Percentiles rank a stretch among this genome's conserved stretches.
Conservation (phyloP, 64 coral and sea anemone species). For the Porites australiensis region DNA sequence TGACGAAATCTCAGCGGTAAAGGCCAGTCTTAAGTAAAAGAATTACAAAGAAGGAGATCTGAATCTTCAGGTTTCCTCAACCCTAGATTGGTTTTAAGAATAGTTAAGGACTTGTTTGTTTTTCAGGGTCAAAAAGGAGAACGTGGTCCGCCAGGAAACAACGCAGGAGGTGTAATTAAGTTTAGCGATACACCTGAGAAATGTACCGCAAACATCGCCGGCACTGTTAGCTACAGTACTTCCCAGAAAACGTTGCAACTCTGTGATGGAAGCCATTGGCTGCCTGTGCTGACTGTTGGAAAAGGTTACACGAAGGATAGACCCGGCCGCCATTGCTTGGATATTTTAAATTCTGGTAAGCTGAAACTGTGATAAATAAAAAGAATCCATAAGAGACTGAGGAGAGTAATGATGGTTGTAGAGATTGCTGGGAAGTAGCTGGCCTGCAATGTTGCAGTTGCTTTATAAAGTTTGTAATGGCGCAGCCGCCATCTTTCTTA, state of each 20-base stretch:
- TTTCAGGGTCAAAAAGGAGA: constrained; percentile 43
- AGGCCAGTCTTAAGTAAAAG: no score
- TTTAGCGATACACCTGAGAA: constrained; percentile 52
- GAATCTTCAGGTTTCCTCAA: no score
- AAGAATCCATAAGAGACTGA: no score
- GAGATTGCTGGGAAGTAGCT: background rate
- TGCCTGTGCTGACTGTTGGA: constrained; percentile 14
- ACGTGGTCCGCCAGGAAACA: background rate
- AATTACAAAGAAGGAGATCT: no score
- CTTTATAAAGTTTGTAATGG: no score
- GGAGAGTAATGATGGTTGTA: background rate
- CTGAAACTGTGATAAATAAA: no score
- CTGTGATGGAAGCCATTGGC: constrained; percentile 77
- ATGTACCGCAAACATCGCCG: constrained; percentile 30
- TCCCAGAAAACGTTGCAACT: constrained; percentile 61
- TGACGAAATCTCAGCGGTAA: no score
- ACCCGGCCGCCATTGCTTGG: constrained; percentile 57
- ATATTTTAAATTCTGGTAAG: constrained; percentile 80
- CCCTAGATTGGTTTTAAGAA: no score
- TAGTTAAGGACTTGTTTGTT: background rate
- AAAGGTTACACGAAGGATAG: constrained; percentile 37
- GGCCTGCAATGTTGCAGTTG: no score
- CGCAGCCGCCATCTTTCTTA: no score
- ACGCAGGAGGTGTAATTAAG: constrained; percentile 21
- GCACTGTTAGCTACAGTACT: constrained; percentile 48